These are phyloP conservation scores for Cricetomys ansorgei DNA, from an alignment of 2,113 vertebrate genomes.

Conservation along the genomic window DNA sequence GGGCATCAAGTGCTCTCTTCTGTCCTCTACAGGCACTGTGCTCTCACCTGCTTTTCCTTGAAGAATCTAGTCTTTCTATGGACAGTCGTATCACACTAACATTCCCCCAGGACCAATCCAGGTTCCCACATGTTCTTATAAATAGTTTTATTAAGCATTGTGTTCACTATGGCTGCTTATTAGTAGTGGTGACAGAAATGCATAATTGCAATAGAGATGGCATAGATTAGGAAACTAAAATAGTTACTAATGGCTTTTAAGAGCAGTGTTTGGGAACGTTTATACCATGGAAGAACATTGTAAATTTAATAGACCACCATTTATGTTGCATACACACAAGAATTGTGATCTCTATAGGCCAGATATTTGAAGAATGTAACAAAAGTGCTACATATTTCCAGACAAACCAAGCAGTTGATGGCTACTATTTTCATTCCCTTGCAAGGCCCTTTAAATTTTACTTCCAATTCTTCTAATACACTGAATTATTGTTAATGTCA, in stretches of 20 bases:
- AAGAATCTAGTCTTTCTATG: background rate
- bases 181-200: background rate
- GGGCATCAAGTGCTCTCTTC: background rate
- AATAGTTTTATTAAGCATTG: background rate
- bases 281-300: background rate
- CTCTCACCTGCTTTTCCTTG: background rate
- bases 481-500: conserved; percentile 45
- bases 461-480: background rate
- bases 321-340: background rate
- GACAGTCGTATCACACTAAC: background rate
- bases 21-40: too few species aligned
- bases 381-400: background rate
- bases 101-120: background rate
- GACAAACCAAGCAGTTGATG: background rate
- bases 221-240: background rate
- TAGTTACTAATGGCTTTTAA: background rate
- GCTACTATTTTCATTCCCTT: background rate
- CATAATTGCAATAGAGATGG: background rate
- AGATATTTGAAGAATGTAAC: background rate
- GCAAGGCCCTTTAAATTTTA: background rate
- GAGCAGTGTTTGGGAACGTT: background rate
- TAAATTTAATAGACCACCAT: background rate
- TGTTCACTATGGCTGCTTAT: background rate
- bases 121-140: background rate
- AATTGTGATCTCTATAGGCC: background rate